Evolutionary conservation across 2,888 invertebrate species (phyloP), one percentile per base, ranked within the genome.

Genomic region (Philonicus albiceps): DNA sequence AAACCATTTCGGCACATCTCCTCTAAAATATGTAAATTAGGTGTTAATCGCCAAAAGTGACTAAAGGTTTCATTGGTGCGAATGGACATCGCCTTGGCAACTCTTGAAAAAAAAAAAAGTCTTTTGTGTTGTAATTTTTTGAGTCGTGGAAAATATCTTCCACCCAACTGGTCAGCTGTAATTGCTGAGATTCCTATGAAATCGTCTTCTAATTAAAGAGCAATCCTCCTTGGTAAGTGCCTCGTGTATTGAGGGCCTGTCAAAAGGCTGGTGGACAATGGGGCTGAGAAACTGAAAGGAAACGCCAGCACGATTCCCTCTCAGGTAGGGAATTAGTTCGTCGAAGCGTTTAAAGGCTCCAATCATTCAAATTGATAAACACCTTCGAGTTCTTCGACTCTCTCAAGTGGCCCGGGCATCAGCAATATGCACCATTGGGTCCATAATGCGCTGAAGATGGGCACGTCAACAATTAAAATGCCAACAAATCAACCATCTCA

Each of bases 331-430:
- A 81, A 55, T 81, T 55, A 81, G 81, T 81, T 81, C 81, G 55
- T 16, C 31, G 81, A 81, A 81, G 8, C 81, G 19, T 81, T 55
- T 64, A 87, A 74, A 81, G 86, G 76, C 78, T 43, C 85, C 81
- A 86, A 87, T 87, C 86, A 87, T 86, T 86, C 83, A 87, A 86
- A 86, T 75, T 85, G 87, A 87, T 87, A 87, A 87, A 81, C 87
- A 86, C 86, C 81, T 76, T 86, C 43, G 40, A 37, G 81, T 81
- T 81, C 37, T 27, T 53, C 30, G 16, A 27, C 31, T 43, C 7
- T 64, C 55, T 81, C 78, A 34, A 81, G 81, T 81, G 81, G 81
- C 55, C 64, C 53, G 81, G 55, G 55, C 64, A 81, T 64, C 64
- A 64, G 64, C 27, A 64, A 37, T 13, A 34, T 16, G 30, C 11